Evolutionary conservation across 2,113 vertebrate genomes (phyloP).

Genomic region (Burhinus bistriatus): DNA sequence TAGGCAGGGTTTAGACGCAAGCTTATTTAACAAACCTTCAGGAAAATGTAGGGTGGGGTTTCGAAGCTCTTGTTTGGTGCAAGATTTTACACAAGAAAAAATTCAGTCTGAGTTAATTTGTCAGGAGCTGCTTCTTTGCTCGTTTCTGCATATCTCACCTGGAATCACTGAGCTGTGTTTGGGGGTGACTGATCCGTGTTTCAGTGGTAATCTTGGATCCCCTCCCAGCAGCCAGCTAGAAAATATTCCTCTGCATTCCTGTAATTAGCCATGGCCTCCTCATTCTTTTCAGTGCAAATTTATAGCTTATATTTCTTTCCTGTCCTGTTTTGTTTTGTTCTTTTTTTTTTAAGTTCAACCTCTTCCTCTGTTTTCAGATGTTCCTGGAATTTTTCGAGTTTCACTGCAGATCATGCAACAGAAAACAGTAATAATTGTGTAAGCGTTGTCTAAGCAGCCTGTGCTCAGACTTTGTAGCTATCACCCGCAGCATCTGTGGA

Average conservation of each 20-base stretch:
- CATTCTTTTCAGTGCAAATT: background rate
- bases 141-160: background rate
- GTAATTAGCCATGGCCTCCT: background rate
- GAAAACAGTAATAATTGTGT: background rate
- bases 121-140: background rate
- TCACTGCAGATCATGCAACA: background rate
- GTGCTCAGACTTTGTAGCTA: background rate
- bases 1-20: background rate
- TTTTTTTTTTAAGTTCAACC: background rate
- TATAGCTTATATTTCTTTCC: background rate
- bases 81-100: background rate
- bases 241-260: background rate
- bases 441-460: background rate
- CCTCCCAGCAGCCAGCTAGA: background rate
- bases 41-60: background rate
- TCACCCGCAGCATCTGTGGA: background rate
- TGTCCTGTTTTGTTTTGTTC: background rate
- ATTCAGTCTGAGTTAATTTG: background rate
- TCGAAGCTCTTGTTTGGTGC: rapidly evolving
- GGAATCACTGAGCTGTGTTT: background rate
- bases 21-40: background rate
- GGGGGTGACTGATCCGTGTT: background rate
- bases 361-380: background rate
- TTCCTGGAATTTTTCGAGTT: background rate
- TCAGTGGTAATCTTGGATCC: background rate